Base-by-base conservation (phyloP, 2,797 vertebrate species). In the Cichlasoma orientale region DNA sequence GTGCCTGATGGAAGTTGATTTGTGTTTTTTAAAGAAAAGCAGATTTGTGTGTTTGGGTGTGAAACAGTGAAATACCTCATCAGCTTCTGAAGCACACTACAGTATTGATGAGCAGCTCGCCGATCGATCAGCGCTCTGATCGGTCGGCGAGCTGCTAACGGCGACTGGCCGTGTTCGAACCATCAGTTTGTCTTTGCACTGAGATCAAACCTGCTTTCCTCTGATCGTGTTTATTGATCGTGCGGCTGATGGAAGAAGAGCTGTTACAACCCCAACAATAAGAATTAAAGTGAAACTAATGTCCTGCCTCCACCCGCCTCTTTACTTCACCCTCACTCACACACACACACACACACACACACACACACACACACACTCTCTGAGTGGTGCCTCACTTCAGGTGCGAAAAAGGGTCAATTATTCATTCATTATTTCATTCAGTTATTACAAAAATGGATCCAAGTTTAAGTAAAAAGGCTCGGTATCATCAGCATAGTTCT, bases 21-120 rank as follows among this genome's bases (percentile, higher is more conserved):
- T 85, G 18, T 69, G 33, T 76, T 77, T 89, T 93, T 89, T 76
- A 77, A 90, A 81, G 73, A 68, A 84, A 13, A 75, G 79, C 76
- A 72, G 77, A 79, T 91, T 92, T 88, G 82, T 88, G 82, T 14
- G 71, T 79, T 55, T 80, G 74, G 54, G 71, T 59, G 69, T 86
- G 56, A 88, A 88, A 61, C 80, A 82, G 89, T 71, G 36, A 94
- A 93, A 94, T 94, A 95, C 94, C 94, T 95, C 92, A 85, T 85
- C 82, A 80, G 86, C 90, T 78, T 81, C 81, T 80, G 27, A 44
- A 74, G 70, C 56, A 79, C 83, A 76, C 75, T 72, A 79, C 61
- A 83, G 86, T 82, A 78, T 86, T 88, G 75, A 78, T 25, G 38
- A 52, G 55, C 29, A 29, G 41, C 14, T 59, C 33, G 54, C 69